Conservation (phyloP, 1,140 invertebrate genomes). For the Pemphigus obesinymphae region DNA sequence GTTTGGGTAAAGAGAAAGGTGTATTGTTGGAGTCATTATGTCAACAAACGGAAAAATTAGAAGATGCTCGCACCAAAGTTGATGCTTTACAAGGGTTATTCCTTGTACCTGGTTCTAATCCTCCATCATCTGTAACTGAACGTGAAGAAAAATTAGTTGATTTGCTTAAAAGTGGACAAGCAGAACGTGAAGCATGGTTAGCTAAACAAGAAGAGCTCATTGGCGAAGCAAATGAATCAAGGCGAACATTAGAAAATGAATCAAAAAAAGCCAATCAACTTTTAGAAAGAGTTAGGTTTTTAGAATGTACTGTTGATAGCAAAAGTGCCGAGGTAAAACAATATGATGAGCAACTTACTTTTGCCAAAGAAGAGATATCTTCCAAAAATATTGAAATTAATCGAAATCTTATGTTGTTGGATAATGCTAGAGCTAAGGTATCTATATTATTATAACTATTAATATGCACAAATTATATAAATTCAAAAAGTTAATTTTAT, state of each 20-base stretch:
- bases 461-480: background rate
- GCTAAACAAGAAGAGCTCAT: slow-evolving; percentile 76
- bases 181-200: slow-evolving; percentile 66
- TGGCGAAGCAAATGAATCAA: slow-evolving; percentile 58
- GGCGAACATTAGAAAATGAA: slow-evolving; percentile 54
- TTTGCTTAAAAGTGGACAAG: slow-evolving; percentile 76
- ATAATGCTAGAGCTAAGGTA: slow-evolving; percentile 71
- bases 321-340: slow-evolving; percentile 66
- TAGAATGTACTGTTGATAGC: slow-evolving; percentile 68
- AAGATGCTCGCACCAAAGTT: slow-evolving; percentile 71
- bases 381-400: slow-evolving; percentile 66
- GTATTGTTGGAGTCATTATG: slow-evolving; percentile 86
- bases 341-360: slow-evolving; percentile 64
- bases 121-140: slow-evolving; percentile 59
- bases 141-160: slow-evolving; percentile 79
- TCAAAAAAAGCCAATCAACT: slow-evolving; percentile 61
- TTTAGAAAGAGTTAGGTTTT: slow-evolving; percentile 56
- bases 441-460: background rate
- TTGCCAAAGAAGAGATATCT: slow-evolving; percentile 60
- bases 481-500: background rate
- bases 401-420: slow-evolving; percentile 68
- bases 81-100: slow-evolving; percentile 68
- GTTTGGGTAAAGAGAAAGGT: slow-evolving; percentile 79
- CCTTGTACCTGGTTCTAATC: slow-evolving; percentile 54
- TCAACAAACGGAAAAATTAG: slow-evolving; percentile 83